Conservation (phyloP, 2,888 invertebrate genomes). For the Netelia virgata region DNA sequence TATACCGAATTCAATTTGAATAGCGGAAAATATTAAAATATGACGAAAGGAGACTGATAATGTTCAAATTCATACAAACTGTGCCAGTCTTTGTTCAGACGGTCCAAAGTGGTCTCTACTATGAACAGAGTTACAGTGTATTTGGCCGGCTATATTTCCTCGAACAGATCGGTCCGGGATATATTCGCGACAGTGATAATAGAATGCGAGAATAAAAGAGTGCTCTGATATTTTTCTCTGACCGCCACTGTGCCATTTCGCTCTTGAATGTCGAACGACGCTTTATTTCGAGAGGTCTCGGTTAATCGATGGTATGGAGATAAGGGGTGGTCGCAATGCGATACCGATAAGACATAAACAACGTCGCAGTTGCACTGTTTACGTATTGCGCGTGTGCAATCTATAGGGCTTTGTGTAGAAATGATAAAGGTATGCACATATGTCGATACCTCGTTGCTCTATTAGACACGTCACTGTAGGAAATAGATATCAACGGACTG, state of each 20-base stretch:
- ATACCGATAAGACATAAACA: constrained; percentile 29
- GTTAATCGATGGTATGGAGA: constrained; percentile 35
- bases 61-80: constrained; percentile 5
- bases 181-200: background rate
- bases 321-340: background rate
- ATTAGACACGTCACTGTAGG: background rate
- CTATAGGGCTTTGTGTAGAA: constrained; percentile 11
- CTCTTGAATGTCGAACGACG: background rate
- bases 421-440: background rate
- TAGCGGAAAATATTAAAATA: background rate
- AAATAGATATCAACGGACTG: constrained; percentile 3
- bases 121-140: no score
- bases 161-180: background rate
- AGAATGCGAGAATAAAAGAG: constrained; percentile 20
- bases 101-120: background rate
- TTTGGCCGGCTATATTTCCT: background rate
- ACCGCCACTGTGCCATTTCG: background rate
- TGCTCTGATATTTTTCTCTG: constrained; percentile 8
- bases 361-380: constrained; percentile 1
- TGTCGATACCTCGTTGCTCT: background rate
- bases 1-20: no score
- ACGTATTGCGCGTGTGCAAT: background rate
- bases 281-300: background rate
- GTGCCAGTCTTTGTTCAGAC: background rate
- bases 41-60: background rate